phyloP scores from a whole-genome alignment of 2,888 invertebrate species.

The Parnassius orleans region DNA sequence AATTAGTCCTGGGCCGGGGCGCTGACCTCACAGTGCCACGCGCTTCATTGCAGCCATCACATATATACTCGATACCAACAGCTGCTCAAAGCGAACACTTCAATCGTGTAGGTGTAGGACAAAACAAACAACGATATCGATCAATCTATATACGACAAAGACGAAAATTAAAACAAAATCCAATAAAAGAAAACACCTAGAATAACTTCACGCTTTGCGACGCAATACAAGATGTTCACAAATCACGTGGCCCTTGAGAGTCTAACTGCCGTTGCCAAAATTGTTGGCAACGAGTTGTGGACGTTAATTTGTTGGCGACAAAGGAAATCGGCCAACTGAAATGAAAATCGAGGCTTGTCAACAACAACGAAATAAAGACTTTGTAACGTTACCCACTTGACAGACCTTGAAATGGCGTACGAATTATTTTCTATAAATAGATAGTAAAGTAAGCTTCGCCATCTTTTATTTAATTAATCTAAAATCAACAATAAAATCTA shows the following conservation, averaged over 20 bases:
- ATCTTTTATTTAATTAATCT: too few species aligned
- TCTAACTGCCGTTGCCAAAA: slow-evolving; percentile 19
- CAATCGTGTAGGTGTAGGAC: slow-evolving; percentile 2
- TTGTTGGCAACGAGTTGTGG: slow-evolving; percentile 14
- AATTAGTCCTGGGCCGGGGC: slow-evolving; percentile 79
- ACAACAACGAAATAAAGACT: slow-evolving; percentile 1
- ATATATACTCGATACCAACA: slow-evolving; percentile 1
- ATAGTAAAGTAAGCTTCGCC: too few species aligned
- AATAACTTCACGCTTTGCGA: slow-evolving; percentile 27
- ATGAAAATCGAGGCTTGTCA: slow-evolving; percentile 3
- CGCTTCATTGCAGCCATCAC: slow-evolving; percentile 33
- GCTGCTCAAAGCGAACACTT: not conserved
- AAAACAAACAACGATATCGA: slow-evolving; percentile 8
- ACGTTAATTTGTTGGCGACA: slow-evolving; percentile 12
- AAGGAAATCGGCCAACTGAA: slow-evolving; percentile 15
- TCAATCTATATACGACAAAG: slow-evolving; percentile 12
- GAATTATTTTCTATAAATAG: too few species aligned
- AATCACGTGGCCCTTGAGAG: slow-evolving; percentile 26
- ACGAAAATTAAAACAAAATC: slow-evolving; percentile 42
- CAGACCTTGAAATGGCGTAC: too few species aligned
- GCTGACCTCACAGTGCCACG: slow-evolving; percentile 63
- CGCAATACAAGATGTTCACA: slow-evolving; percentile 28
- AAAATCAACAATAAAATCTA: too few species aligned
- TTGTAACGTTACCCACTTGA: slow-evolving; percentile 57
- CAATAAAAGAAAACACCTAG: slow-evolving; percentile 53